A percentile compares a stretch with the other conserved stretches of the same genome.
Evolutionary conservation across 2,113 vertebrate genomes (phyloP).

Genomic region (Oryctolagus cuniculus): mOryCun1.1 NC_091440.1:84795501-84796000

Average conservation of each 20-base stretch:
- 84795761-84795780: neutral
- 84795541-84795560: no score
- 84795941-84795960: slow-evolving; percentile 10
- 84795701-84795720: neutral
- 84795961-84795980: slow-evolving; percentile 21
- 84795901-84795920: slow-evolving; percentile 32
- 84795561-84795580: no score
- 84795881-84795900: neutral
- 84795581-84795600: no score
- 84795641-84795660: no score
- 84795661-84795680: neutral
- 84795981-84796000: slow-evolving; percentile 5
- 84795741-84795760: neutral
- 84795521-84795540: no score
- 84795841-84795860: neutral
- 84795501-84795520: no score
- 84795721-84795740: neutral
- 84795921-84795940: slow-evolving; percentile 29
- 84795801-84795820: slow-evolving; percentile 12
- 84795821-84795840: slow-evolving; percentile 46
- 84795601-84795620: no score
- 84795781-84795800: neutral
- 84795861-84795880: neutral
- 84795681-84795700: neutral
- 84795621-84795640: no score